phyloP scores from a whole-genome alignment of 2,888 invertebrate species.

The Caenorhabditis japonica region DNA sequence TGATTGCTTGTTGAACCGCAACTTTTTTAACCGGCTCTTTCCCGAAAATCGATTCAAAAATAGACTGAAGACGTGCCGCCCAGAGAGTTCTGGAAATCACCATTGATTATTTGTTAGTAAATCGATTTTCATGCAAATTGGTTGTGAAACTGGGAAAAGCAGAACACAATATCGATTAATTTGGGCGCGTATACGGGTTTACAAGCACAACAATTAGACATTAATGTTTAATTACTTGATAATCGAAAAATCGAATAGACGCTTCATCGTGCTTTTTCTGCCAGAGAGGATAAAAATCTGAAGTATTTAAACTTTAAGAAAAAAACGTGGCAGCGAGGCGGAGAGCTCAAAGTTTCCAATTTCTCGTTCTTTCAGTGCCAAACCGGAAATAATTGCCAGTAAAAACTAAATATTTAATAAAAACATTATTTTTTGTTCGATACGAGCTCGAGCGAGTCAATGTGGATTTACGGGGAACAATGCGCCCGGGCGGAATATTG shows the following conservation, averaged over 20 bases:
- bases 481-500: background rate
- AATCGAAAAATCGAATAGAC: constrained; percentile 40
- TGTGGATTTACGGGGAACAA: constrained; percentile 9
- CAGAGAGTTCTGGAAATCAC: constrained; percentile 32
- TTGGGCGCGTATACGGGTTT: no score
- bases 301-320: constrained; percentile 11
- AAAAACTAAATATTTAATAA: no score
- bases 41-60: constrained; percentile 38
- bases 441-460: background rate
- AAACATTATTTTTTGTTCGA: no score
- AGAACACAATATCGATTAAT: background rate
- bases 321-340: constrained; percentile 20
- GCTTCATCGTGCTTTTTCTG: constrained; percentile 23
- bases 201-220: background rate
- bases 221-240: constrained; percentile 35
- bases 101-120: no score
- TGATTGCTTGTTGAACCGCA: constrained; percentile 1
- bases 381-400: no score
- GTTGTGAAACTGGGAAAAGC: constrained; percentile 22
- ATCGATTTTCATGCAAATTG: constrained; percentile 34
- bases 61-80: constrained; percentile 42
- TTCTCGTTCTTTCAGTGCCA: no score
- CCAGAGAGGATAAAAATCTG: constrained; percentile 12
- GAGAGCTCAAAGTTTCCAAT: no score
- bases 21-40: constrained; percentile 15